Percentiles rank a stretch among this genome's conserved stretches.
These are phyloP conservation scores for Hippocampus guttulatus DNA, from an alignment of 2,113 vertebrate genomes.

Conservation along the genomic window DNA sequence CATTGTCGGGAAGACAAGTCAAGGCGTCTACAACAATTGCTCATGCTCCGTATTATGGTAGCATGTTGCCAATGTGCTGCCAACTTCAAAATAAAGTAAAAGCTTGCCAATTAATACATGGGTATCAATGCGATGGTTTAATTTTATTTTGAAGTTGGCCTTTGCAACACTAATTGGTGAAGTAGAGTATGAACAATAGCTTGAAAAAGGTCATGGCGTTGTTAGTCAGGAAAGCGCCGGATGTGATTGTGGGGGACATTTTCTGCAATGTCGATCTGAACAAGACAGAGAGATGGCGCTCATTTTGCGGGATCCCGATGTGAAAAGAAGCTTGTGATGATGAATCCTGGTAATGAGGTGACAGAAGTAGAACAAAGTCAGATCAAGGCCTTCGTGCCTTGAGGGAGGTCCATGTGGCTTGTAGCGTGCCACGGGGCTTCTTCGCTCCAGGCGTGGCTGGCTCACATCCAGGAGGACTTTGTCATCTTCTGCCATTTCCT, in stretches of 20 bases:
- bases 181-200: too few species aligned
- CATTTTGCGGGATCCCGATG: neutral
- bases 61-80: too few species aligned
- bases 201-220: too few species aligned
- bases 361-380: neutral
- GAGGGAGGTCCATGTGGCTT: slow-evolving; percentile 2
- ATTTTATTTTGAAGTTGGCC: too few species aligned
- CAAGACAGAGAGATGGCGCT: neutral
- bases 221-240: too few species aligned
- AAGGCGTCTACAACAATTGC: too few species aligned
- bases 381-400: neutral
- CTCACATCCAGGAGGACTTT: neutral
- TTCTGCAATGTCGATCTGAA: neutral
- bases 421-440: neutral
- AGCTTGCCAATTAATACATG: too few species aligned
- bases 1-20: too few species aligned
- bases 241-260: neutral
- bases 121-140: too few species aligned
- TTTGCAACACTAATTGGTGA: too few species aligned
- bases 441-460: neutral
- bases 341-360: neutral
- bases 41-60: too few species aligned
- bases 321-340: neutral
- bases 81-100: too few species aligned
- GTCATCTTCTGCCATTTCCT: slow-evolving; percentile 5